A percentile compares a stretch with the other conserved stretches of the same genome.
These are phyloP conservation scores for Ethmia dodecea DNA, from an alignment of 2,888 invertebrate species.

Conservation along the genomic window DNA sequence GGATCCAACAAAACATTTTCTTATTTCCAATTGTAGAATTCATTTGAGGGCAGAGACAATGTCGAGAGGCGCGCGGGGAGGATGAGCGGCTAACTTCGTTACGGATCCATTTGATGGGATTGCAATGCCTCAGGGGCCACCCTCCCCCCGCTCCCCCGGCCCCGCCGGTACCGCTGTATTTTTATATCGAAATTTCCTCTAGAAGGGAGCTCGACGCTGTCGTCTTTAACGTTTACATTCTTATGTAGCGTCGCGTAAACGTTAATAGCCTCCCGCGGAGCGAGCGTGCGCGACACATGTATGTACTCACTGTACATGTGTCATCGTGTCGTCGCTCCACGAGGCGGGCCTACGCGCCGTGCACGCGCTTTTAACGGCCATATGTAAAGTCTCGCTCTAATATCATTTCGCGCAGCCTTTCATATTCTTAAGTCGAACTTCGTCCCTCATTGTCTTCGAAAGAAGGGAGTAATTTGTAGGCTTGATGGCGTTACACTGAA, in stretches of 20 bases:
- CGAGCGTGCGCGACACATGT: conserved; percentile 32
- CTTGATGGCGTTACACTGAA: conserved; percentile 40
- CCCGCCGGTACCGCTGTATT: conserved; percentile 62
- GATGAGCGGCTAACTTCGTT: conserved; percentile 84
- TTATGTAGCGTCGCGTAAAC: conserved; percentile 75
- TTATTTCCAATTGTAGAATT: conserved; percentile 79
- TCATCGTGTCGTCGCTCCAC: conserved; percentile 20
- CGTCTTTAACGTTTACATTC: conserved; percentile 78
- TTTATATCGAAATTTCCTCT: conserved; percentile 77
- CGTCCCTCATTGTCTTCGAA: conserved; percentile 43
- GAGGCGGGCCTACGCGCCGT: conserved; percentile 37
- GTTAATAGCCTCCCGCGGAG: conserved; percentile 65
- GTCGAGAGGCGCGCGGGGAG: conserved; percentile 75
- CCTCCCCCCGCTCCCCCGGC: conserved; percentile 38
- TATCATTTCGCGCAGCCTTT: conserved; percentile 57
- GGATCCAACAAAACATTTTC: conserved; percentile 77
- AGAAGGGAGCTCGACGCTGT: conserved; percentile 60
- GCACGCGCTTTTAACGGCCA: conserved; percentile 61
- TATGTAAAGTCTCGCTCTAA: conserved; percentile 55
- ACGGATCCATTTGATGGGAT: conserved; percentile 89
- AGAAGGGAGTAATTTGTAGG: conserved; percentile 47
- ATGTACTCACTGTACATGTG: conserved; percentile 14
- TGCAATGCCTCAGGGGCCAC: conserved; percentile 78
- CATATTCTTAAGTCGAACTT: conserved; percentile 53
- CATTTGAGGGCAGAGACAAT: conserved; percentile 78